Percentiles rank a stretch among this genome's conserved stretches.
Evolutionary conservation across 2,888 invertebrate genomes (phyloP).

Genomic region (Drosophila greeni): DNA sequence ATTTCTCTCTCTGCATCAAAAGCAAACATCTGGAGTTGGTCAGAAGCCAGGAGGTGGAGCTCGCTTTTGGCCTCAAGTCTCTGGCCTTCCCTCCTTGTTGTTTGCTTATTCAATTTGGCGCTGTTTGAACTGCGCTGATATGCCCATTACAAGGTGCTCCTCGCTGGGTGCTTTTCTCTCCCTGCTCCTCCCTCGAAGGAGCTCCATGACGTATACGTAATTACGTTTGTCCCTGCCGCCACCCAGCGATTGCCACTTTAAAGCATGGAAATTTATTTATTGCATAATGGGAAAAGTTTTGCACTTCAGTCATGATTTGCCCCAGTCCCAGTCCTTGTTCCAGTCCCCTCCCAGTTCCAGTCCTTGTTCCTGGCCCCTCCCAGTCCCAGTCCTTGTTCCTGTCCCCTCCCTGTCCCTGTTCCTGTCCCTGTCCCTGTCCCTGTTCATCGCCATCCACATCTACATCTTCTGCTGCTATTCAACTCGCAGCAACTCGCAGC

Average conservation of each 20-base stretch:
- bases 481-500: slow-evolving; percentile 55
- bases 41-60: slow-evolving; percentile 8
- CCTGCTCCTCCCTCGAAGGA: neutral
- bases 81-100: slow-evolving; percentile 11
- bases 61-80: neutral
- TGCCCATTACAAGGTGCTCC: slow-evolving; percentile 26
- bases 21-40: slow-evolving; percentile 23
- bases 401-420: neutral
- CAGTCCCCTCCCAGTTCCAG: no score
- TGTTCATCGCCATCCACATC: slow-evolving; percentile 18
- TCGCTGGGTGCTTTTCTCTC: no score
- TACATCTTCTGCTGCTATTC: slow-evolving; percentile 26
- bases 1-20: slow-evolving; percentile 15
- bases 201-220: slow-evolving; percentile 37
- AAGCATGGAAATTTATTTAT: slow-evolving; percentile 68
- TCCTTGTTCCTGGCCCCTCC: slow-evolving; percentile 9
- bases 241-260: slow-evolving; percentile 45
- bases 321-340: no score
- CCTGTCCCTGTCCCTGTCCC: neutral
- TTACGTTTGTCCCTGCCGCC: slow-evolving; percentile 18
- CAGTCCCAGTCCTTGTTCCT: no score
- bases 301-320: slow-evolving; percentile 67
- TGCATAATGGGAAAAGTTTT: slow-evolving; percentile 73
- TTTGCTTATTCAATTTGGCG: slow-evolving; percentile 38
- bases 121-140: slow-evolving; percentile 39